Percentiles rank a stretch among this genome's conserved stretches.
Evolutionary conservation across 1,140 invertebrate genomes (phyloP).

Genomic region (Lasioglossum albipes): DNA sequence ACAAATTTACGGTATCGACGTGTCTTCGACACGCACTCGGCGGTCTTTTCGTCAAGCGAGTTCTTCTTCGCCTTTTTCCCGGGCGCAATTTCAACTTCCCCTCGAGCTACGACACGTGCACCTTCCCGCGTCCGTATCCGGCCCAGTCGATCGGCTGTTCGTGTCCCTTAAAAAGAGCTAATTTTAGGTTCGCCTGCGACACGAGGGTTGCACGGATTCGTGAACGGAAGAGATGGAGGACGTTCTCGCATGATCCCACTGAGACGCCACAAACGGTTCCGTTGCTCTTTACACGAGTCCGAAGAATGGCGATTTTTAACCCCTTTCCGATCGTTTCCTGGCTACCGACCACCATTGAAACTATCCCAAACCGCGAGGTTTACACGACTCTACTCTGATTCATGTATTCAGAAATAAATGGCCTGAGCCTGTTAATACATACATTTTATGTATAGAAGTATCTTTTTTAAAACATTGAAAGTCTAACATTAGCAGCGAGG

Average conservation of each 20-base stretch:
- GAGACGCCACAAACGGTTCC: not conserved
- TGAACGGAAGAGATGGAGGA: not conserved
- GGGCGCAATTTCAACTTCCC: conserved; percentile 42
- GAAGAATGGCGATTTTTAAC: not conserved
- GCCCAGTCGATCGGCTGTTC: conserved; percentile 6
- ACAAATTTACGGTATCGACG: conserved; percentile 15
- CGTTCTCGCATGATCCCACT: not conserved
- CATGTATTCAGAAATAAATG: too few relatives aligned
- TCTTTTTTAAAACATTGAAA: too few relatives aligned
- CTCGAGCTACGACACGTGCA: conserved; percentile 42
- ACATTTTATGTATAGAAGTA: too few relatives aligned
- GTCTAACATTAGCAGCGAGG: too few relatives aligned
- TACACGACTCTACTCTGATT: not conserved
- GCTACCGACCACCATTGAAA: not conserved
- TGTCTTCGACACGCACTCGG: not conserved
- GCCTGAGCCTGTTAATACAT: too few relatives aligned
- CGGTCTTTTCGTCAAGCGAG: not conserved
- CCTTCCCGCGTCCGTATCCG: conserved; percentile 43
- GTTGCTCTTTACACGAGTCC: not conserved
- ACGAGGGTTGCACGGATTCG: conserved; percentile 2
- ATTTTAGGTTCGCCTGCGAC: conserved; percentile 22
- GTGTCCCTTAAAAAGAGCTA: conserved; percentile 34
- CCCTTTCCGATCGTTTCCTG: not conserved
- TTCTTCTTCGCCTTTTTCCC: conserved; percentile 30
- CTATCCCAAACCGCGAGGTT: not conserved